Conservation (phyloP, 2,888 invertebrate genomes). For the Orgyia antiqua region DNA sequence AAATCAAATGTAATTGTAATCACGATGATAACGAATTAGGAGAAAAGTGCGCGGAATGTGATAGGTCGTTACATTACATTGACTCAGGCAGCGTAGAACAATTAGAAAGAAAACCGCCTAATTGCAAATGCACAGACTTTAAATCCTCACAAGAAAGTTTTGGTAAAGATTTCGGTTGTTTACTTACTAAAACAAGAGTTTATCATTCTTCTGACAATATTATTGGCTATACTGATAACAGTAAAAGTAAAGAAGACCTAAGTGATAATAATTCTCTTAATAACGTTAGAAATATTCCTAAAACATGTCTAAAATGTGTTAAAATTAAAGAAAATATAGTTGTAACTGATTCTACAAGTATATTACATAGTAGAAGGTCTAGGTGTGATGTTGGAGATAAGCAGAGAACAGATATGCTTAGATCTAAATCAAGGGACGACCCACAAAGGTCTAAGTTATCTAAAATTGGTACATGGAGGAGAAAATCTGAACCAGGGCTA, state of each 20-base stretch:
- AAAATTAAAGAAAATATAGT: slow-evolving; percentile 74
- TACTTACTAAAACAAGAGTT: slow-evolving; percentile 60
- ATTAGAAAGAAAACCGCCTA: slow-evolving; percentile 51
- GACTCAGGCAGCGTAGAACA: slow-evolving; percentile 62
- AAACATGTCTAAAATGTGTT: slow-evolving; percentile 68
- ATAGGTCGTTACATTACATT: slow-evolving; percentile 59
- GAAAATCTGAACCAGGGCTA: slow-evolving; percentile 85
- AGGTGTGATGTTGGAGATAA: slow-evolving; percentile 57
- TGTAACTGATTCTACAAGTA: slow-evolving; percentile 47
- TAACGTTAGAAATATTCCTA: slow-evolving; percentile 54
- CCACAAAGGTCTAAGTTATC: slow-evolving; percentile 66
- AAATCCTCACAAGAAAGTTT: slow-evolving; percentile 71
- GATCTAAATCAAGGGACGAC: slow-evolving; percentile 73
- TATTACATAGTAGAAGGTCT: slow-evolving; percentile 49
- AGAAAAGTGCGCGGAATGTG: slow-evolving; percentile 65
- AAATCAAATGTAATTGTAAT: slow-evolving; percentile 50
- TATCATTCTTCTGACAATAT: slow-evolving; percentile 72
- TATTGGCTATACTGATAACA: slow-evolving; percentile 51
- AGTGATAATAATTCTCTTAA: slow-evolving; percentile 50
- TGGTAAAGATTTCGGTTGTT: slow-evolving; percentile 50
- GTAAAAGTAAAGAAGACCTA: slow-evolving; percentile 57
- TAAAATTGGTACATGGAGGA: slow-evolving; percentile 82
- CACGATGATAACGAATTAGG: slow-evolving; percentile 39
- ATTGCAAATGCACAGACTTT: slow-evolving; percentile 65
- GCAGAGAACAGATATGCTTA: slow-evolving; percentile 58